Conservation (phyloP, 2,797 vertebrate genomes). For the Remorina albescens region DNA sequence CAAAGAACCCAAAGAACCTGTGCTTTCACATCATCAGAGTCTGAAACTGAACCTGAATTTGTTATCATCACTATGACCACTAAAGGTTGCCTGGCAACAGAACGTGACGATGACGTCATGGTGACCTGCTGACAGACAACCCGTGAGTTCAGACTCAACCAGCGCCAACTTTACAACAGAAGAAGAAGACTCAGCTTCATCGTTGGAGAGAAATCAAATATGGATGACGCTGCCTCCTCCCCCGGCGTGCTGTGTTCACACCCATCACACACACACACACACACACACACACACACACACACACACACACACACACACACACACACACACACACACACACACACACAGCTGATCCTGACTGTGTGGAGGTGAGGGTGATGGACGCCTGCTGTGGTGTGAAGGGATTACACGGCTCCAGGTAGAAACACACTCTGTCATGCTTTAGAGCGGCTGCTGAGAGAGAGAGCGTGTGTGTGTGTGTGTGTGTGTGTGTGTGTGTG, state of each 20-base stretch:
- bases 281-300: conserved; percentile 36
- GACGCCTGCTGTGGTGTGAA: conserved; percentile 35
- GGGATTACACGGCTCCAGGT: conserved; percentile 49
- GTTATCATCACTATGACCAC: no score
- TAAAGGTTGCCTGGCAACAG: no score
- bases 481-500: neutral
- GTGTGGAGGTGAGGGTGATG: conserved; percentile 42
- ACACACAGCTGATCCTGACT: conserved; percentile 32
- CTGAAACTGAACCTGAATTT: no score
- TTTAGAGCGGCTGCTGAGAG: conserved; percentile 22
- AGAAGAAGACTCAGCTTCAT: neutral
- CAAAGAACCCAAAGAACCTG: no score
- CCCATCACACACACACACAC: conserved; percentile 33
- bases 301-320: conserved; percentile 40
- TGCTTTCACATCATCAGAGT: no score
- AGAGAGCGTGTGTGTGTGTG: neutral
- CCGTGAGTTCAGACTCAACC: no score
- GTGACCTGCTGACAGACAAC: no score
- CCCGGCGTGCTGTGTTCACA: conserved; percentile 26
- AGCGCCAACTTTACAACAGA: no score
- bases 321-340: conserved; percentile 23
- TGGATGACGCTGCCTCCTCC: conserved; percentile 65
- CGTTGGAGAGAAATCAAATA: conserved; percentile 65
- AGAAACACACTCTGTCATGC: conserved; percentile 50
- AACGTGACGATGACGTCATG: no score